Evolutionary conservation across 2,797 vertebrate species (phyloP), one percentile per base, ranked within the genome.

Genomic region (Gymnopithys bicolor): DNA sequence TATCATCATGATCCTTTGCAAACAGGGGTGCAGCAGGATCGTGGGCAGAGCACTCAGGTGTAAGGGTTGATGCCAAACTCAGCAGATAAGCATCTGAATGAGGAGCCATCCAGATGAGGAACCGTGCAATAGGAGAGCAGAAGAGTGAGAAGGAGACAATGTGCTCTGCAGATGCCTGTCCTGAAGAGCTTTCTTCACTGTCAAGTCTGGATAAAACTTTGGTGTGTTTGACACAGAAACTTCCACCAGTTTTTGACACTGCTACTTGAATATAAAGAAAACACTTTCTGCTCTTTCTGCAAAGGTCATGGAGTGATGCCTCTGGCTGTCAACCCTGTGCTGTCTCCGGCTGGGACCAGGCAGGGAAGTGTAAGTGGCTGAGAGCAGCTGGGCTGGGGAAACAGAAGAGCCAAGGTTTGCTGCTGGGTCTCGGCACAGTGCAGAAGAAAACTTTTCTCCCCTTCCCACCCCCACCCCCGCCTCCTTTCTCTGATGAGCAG

Each of bases 1-100:
- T 75, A 87, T 95, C 87, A 87, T 89, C 83, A 41, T 8, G 59
- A 76, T 90, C 77, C 93, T 84, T 73, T 67, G 56, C 94, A 86
- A 93, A 94, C 59, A 85, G 89, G 76, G 89, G 80, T 63, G 89
- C 87, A 94, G 93, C 89, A 92, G 85, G 69, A 87, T 85, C 3
- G 7, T 73, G 77, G 85, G 83, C 89, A 94, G 81, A 91, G 30
- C 0, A 0, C 64, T 94, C 77, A 84, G 59, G 90, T 69, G 46
- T 79, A 75, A 79, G 67, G 37, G 49, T 7, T 84, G 77, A 79
- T 94, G 85, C 74, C 83, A 91, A 86, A 79, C 46, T 87, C 4
- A 1, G 27, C 60, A 94, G 94, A 91, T 94, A 88, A 86, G 52
- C 59, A 94, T 92, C 87, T 89, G 37, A 90, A 90, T 90, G 60